Base-by-base conservation (phyloP, 2,113 vertebrate genomes). In the Ardeotis arabs region DNA sequence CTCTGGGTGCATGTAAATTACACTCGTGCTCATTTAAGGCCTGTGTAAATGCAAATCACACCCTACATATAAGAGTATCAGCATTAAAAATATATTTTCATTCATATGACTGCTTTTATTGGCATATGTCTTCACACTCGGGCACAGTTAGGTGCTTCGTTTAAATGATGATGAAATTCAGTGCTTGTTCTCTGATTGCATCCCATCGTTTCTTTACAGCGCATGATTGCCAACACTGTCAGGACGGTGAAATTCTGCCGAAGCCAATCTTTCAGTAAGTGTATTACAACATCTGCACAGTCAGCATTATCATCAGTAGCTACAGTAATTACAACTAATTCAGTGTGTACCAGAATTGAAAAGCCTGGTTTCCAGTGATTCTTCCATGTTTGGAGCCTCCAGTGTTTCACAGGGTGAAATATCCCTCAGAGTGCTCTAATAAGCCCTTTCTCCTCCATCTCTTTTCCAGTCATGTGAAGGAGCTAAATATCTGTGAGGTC, bases 191-290 rank as follows among this genome's bases (percentile, higher is more conserved):
- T 84, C 94, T 97, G 94, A 96, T 96, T 96, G 84, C 95, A 93
- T 89, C 84, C 86, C 87, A 33, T 95, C 93, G 78, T 97, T 96
- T 97, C 93, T 97, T 95, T 98, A 64, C 97, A 99, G 99, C 98
- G 99, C 75, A 99, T 99, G 99, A 99, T 99, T 89, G 99, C 99
- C 60, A 99, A 99, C 93, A 99, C 99, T 21, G 98, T 99, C 95
- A 98, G 99, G 97, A 99, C 98, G 69, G 98, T 99, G 97, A 99
- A 98, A 98, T 98, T 98, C 98, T 99, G 99, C 95, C 97, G 99
- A 84, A 99, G 99, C 96, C 98, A 99, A 13, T 97, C 98, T 24
- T 99, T 99, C 98, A 99, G 99, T 99, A 98, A 99, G 99, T 96
- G 52, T 93, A n/a, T 84, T 59, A 10, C 58, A 87, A n/a, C 88